Base-by-base conservation (phyloP, 2,888 invertebrate genomes). In the Caenorhabditis imperialis region DNA sequence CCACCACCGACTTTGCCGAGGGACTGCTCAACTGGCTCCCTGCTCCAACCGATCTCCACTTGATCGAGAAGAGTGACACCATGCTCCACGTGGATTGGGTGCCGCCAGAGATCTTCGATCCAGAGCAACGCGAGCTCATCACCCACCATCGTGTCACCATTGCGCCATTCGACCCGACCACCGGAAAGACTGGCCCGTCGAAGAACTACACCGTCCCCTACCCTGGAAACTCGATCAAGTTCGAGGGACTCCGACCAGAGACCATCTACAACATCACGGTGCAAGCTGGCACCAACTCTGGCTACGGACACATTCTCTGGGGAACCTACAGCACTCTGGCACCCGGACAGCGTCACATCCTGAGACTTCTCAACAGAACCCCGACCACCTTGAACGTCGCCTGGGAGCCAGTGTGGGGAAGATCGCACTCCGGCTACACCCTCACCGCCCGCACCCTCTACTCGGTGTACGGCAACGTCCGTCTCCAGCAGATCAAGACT, bases 231-330 rank as follows among this genome's bases (percentile, higher is more conserved):
- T 81, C 84, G 12, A 87, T 88, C 70, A 80, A 81, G 33, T 88
- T 88, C 73, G 80, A 81, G 44, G 86, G 85, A 37, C 77, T 88
- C 16, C 74, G 48, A 2, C 87, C 88, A 3, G 84, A 85, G 25
- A 86, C 87, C 25, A 77, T 85, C 70, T 88, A 88, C 82, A 88
- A 88, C 71, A 88, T 88, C 77, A 88, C 88, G 6, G 88, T 88
- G 0, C 86, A 88, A 75, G 86, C 86, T n/a, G 88, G 86, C 20
- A 88, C 88, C 38, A 84, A 82, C 60, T 78, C 77, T 42, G 87
- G 87, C 14, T 87, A 87, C 75, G 87, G 87, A 47, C 79, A 71
- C 42, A 78, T 82, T 44, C 81, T 88, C n/a, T 88, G 88, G 88
- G 88, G 88, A 69, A 81, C 84, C 18, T 88, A 85, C 80, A 85